Evolutionary conservation across 2,888 invertebrate species (phyloP).

Genomic region (Tortrix viridana): DNA sequence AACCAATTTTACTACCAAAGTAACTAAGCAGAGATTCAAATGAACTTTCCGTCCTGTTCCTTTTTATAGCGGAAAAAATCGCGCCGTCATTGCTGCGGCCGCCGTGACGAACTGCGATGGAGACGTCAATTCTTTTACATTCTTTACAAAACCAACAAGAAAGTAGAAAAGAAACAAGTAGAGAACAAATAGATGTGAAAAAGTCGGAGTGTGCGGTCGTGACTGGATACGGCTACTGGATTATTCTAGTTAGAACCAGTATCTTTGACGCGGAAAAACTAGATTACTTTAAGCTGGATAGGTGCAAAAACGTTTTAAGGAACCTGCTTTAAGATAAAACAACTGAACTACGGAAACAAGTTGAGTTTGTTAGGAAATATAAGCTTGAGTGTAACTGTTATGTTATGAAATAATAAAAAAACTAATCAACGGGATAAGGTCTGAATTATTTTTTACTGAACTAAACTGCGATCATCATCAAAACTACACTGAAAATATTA

Average conservation of each 20-base stretch:
- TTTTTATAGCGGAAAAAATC: constrained; percentile 36
- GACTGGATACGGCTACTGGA: constrained; percentile 38
- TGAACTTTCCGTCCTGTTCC: neutral
- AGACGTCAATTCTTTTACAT: constrained; percentile 40
- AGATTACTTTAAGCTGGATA: constrained; percentile 1
- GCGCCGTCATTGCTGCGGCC: constrained; percentile 36
- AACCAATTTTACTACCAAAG: neutral
- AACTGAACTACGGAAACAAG: too few species aligned
- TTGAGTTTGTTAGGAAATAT: too few species aligned
- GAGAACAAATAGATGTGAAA: constrained; percentile 33
- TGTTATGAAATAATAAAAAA: neutral
- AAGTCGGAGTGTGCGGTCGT: constrained; percentile 38
- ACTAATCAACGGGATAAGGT: neutral
- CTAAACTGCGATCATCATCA: neutral
- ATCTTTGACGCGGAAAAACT: constrained; percentile 11
- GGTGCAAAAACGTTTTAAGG: neutral
- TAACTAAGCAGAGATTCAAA: constrained; percentile 3
- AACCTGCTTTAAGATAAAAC: neutral
- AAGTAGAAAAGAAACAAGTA: constrained; percentile 33
- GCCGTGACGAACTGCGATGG: constrained; percentile 38
- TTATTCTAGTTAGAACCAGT: constrained; percentile 28
- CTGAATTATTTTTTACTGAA: neutral
- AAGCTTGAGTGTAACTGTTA: too few species aligned
- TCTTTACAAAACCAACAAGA: constrained; percentile 40
- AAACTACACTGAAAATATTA: neutral